phyloP scores from a whole-genome alignment of 1,140 invertebrate species.

The Thaumetopoea pityocampa region DNA sequence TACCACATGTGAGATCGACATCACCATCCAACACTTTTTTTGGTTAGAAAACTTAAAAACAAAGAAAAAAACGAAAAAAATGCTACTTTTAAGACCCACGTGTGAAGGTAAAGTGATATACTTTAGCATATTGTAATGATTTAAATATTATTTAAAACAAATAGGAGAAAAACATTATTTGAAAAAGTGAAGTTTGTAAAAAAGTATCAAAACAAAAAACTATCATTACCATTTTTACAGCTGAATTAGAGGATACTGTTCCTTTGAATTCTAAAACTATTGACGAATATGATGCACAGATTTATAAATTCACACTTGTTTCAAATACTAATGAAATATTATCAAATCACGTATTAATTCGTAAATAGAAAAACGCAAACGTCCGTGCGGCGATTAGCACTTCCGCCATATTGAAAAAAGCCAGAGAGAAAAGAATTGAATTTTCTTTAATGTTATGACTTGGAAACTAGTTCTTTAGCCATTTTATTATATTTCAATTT shows the following conservation, averaged over 20 bases:
- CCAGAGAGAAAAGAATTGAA: slow-evolving; percentile 56
- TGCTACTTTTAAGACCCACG: slow-evolving; percentile 23
- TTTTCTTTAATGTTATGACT: too few relatives aligned
- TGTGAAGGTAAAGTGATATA: slow-evolving; percentile 1
- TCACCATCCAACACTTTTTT: slow-evolving; percentile 69
- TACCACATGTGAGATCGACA: slow-evolving; percentile 57
- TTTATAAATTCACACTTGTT: slow-evolving; percentile 29
- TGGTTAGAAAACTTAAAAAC: slow-evolving; percentile 71
- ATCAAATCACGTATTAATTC: slow-evolving; percentile 34
- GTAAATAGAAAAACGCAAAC: slow-evolving; percentile 55
- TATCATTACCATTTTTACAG: slow-evolving; percentile 73
- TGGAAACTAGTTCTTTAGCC: too few relatives aligned
- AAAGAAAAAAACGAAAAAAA: slow-evolving; percentile 66
- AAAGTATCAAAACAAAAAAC: slow-evolving; percentile 76
- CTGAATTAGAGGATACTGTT: slow-evolving; percentile 33
- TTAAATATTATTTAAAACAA: slow-evolving; percentile 14
- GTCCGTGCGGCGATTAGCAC: slow-evolving; percentile 69
- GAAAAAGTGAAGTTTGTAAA: slow-evolving; percentile 63
- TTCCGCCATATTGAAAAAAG: slow-evolving; percentile 75
- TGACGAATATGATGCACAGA: slow-evolving; percentile 16
- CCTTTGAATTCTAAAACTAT: slow-evolving; percentile 25
- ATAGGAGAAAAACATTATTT: slow-evolving; percentile 47
- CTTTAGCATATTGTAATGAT: background rate
- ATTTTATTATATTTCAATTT: too few relatives aligned
- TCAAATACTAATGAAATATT: slow-evolving; percentile 37